Percentiles rank a stretch among this genome's conserved stretches.
These are phyloP conservation scores for Lutraria rhynchaena DNA, from an alignment of 1,140 invertebrate genomes.

Conservation along the genomic window DNA sequence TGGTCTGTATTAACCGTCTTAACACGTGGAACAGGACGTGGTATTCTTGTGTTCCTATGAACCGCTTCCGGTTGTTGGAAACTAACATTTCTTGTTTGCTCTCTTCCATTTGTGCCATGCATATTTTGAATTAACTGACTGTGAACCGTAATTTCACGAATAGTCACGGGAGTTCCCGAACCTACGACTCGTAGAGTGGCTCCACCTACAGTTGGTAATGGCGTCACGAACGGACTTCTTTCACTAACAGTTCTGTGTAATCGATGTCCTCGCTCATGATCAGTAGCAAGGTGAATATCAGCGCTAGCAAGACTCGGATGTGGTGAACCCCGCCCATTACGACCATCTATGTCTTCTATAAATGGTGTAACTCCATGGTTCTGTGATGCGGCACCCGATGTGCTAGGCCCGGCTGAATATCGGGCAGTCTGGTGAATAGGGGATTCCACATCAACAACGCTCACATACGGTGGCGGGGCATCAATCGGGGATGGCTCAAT, in stretches of 20 bases:
- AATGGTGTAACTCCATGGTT: not conserved
- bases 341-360: not conserved
- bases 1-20: not conserved
- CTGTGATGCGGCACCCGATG: not conserved
- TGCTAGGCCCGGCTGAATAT: not conserved
- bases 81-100: not conserved
- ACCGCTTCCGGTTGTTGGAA: not conserved
- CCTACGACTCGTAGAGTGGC: not conserved
- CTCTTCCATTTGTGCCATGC: not conserved
- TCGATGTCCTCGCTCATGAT: not conserved
- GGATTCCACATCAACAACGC: not conserved
- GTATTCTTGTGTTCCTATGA: not conserved
- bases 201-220: not conserved
- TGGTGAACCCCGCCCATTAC: not conserved
- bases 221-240: not conserved
- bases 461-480: conserved; percentile 1
- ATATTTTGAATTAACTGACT: not conserved
- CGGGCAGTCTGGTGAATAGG: not conserved
- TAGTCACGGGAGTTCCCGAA: conserved; percentile 8
- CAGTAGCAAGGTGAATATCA: not conserved
- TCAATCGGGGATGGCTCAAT: not conserved
- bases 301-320: conserved; percentile 28
- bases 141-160: conserved; percentile 25
- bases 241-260: conserved; percentile 9
- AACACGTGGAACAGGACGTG: not conserved